A percentile compares a stretch with the other conserved stretches of the same genome.
These are phyloP conservation scores for Aspiorhynchus laticeps DNA, from an alignment of 2,113 vertebrate genomes.

Conservation along the genomic window DNA sequence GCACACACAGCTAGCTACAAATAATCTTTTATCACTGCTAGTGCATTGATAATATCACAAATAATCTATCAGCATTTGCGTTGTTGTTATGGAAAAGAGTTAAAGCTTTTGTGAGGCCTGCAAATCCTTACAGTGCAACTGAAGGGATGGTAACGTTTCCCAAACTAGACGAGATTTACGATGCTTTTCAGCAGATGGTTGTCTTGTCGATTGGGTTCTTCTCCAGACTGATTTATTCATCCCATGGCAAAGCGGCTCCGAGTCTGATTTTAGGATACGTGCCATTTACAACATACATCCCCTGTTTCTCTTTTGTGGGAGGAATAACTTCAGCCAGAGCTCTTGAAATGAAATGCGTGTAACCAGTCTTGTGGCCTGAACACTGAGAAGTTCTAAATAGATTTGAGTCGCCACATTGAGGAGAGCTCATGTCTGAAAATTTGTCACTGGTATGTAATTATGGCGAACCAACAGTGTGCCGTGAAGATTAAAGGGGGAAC, in stretches of 20 bases:
- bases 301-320: constrained; percentile 65
- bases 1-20: not conserved
- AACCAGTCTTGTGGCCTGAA: constrained; percentile 58
- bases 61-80: not conserved
- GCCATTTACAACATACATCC: constrained; percentile 74
- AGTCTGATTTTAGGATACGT: constrained; percentile 77
- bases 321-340: constrained; percentile 61
- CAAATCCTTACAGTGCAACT: constrained; percentile 10
- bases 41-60: not conserved
- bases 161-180: constrained; percentile 66
- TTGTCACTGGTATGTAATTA: constrained; percentile 43
- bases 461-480: constrained; percentile 36
- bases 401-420: constrained; percentile 41
- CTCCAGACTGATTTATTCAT: constrained; percentile 68
- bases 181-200: constrained; percentile 70
- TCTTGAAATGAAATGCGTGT: constrained; percentile 62
- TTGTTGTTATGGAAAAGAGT: constrained; percentile 19
- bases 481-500: constrained; percentile 28
- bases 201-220: constrained; percentile 71
- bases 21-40: not conserved
- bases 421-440: constrained; percentile 31
- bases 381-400: constrained; percentile 58
- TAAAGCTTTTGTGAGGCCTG: constrained; percentile 27
- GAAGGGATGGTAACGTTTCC: constrained; percentile 54
- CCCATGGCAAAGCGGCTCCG: constrained; percentile 66